Evolutionary conservation across 2,888 invertebrate species (phyloP), one percentile per base, ranked within the genome.

Genomic region (Eilema sororculum): DNA sequence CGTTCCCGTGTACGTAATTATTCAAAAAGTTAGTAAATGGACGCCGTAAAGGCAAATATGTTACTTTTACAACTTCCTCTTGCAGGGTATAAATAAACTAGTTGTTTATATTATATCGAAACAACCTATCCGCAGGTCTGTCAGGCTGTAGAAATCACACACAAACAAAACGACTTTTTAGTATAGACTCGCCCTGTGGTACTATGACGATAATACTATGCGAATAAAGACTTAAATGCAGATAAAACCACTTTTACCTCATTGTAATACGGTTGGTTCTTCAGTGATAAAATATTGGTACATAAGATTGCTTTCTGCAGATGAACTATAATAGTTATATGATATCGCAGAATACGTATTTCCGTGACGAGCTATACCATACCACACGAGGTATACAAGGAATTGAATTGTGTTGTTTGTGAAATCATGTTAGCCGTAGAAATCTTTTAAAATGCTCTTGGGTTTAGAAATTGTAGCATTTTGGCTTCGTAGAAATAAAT

Each of bases 131-230:
- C 85, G 79, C 83, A 80, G 84, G 80, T 80, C 78, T 77, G 81
- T 77, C 74, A 68, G 75, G 79, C 81, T 81, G 82, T 86, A 84
- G 84, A 84, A 85, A 86, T 82, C 82, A 81, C 77, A 81, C 77
- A 86, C 85, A 88, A 91, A 91, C 89, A 90, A 90, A 87, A 87
- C 84, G 80, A 89, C 86, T 87, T 90, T 87, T 28, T 28, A 28
- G 28, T 85, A 91, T 89, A 88, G 85, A 83, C 84, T 74, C 83
- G 86, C 88, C 87, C 86, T 84, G 82, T 80, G 80, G 82, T 83
- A 77, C 83, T 86, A 82, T 86, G 87, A 88, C 86, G 85, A 87
- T n/a, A 9, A 87, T 84, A 83, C 81, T 81, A 84, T 84, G 79
- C 77, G n/a, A 79, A 73, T 86, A 82, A 87, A 77, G 25, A 76